phyloP scores from a whole-genome alignment of 2,888 invertebrate species.

The Drosophila nr. perissopoda region DNA sequence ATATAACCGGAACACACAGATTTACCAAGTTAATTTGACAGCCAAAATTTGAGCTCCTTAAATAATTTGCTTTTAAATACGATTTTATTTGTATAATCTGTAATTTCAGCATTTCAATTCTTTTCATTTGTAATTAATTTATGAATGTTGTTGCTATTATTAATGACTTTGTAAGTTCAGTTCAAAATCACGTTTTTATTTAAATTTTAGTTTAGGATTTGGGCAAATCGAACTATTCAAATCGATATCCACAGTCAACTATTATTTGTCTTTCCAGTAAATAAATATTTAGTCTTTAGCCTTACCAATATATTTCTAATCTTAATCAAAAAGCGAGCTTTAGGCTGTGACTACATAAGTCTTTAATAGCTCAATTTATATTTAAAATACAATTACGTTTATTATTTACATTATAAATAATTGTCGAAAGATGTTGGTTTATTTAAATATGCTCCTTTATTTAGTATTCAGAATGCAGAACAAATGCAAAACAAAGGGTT shows the following conservation, averaged over 20 bases:
- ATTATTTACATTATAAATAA: neutral
- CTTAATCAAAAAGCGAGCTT: neutral
- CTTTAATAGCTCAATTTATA: neutral
- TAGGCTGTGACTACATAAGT: neutral
- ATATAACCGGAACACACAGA: neutral
- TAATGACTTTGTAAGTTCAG: too few species aligned
- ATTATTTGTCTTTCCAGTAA: neutral
- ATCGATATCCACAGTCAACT: neutral
- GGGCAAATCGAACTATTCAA: neutral
- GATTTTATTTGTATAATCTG: neutral
- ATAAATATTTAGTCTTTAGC: neutral
- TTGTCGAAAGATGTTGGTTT: neutral
- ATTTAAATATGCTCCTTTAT: neutral
- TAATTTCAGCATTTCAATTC: fast-evolving
- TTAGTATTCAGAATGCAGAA: neutral
- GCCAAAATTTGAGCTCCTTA: neutral
- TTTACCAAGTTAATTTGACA: neutral
- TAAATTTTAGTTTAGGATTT: neutral
- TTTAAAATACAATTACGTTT: neutral
- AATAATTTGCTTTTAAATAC: neutral
- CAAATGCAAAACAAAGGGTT: neutral
- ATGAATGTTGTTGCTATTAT: neutral
- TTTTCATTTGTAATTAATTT: neutral
- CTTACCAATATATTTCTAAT: neutral
- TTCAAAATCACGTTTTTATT: neutral